Conservation (phyloP, 2,888 invertebrate species). For the Dicyrtomina minuta region DNA sequence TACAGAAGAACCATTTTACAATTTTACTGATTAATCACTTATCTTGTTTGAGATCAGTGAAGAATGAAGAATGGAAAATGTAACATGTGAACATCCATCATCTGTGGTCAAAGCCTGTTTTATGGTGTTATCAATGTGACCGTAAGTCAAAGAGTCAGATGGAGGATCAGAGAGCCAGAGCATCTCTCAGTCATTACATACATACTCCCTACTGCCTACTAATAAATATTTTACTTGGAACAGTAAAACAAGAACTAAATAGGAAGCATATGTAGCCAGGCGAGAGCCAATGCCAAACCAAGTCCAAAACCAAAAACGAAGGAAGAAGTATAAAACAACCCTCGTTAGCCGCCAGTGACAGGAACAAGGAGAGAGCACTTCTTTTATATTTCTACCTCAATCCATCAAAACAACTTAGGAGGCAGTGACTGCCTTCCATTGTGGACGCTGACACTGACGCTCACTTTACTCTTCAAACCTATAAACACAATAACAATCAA, state of each 20-base stretch:
- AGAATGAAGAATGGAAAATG: conserved; percentile 12
- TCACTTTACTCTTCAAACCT: neutral
- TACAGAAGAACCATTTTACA: too few species aligned
- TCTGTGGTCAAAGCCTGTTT: conserved; percentile 4
- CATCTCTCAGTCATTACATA: too few species aligned
- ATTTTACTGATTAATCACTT: too few species aligned
- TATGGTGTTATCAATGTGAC: too few species aligned
- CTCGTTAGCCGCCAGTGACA: conserved; percentile 27
- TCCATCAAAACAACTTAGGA: conserved; percentile 20
- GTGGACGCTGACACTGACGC: too few species aligned
- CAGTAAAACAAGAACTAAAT: neutral
- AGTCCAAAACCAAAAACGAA: neutral
- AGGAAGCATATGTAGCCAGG: neutral
- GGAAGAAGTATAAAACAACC: too few species aligned
- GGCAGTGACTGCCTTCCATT: neutral
- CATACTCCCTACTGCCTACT: neutral
- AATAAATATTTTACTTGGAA: conserved; percentile 6
- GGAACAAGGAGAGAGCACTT: conserved; percentile 1
- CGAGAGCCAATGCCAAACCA: too few species aligned
- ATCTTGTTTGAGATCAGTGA: conserved; percentile 11
- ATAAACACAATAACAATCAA: neutral
- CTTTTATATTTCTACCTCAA: conserved; percentile 31
- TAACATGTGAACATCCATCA: conserved; percentile 16
- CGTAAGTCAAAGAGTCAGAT: too few species aligned
- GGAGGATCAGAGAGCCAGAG: too few species aligned